A percentile compares a stretch with the other conserved stretches of the same genome.
Conservation (phyloP, 92 coral and sea anemone species). For the Siderastrea radians region DNA sequence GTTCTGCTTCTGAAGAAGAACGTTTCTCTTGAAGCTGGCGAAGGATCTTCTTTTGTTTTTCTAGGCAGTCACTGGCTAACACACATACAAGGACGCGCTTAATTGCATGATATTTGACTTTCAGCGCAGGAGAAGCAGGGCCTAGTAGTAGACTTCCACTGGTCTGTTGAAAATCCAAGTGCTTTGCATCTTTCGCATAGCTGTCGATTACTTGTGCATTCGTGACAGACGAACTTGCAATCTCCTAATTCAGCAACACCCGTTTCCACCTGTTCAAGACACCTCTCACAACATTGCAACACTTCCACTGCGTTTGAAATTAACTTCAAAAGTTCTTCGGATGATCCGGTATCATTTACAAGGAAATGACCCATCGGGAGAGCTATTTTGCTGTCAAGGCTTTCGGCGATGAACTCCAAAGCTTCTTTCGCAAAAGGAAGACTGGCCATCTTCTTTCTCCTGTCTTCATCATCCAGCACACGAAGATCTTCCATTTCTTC, state of each 20-base stretch:
- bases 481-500: slow-evolving; percentile 15
- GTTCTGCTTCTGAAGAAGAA: neutral
- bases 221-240: neutral
- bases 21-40: slow-evolving; percentile 12
- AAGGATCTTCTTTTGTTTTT: slow-evolving; percentile 17
- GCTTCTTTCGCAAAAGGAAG: slow-evolving; percentile 31
- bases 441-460: slow-evolving; percentile 10
- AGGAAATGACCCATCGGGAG: slow-evolving; percentile 19
- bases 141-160: neutral
- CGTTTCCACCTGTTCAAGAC: neutral
- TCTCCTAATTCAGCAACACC: neutral
- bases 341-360: too few species aligned
- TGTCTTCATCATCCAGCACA: slow-evolving; percentile 1
- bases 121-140: slow-evolving; percentile 2
- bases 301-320: too few species aligned
- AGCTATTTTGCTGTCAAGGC: slow-evolving; percentile 41
- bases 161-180: neutral
- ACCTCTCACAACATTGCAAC: neutral
- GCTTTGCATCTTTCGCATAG: neutral
- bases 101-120: neutral
- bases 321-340: too few species aligned
- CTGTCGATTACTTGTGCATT: neutral
- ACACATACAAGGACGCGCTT: slow-evolving; percentile 3
- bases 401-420: slow-evolving; percentile 30
- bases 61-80: slow-evolving; percentile 25